phyloP scores from a whole-genome alignment of 2,888 invertebrate genomes.

The Dicyrtoma fusca region DNA sequence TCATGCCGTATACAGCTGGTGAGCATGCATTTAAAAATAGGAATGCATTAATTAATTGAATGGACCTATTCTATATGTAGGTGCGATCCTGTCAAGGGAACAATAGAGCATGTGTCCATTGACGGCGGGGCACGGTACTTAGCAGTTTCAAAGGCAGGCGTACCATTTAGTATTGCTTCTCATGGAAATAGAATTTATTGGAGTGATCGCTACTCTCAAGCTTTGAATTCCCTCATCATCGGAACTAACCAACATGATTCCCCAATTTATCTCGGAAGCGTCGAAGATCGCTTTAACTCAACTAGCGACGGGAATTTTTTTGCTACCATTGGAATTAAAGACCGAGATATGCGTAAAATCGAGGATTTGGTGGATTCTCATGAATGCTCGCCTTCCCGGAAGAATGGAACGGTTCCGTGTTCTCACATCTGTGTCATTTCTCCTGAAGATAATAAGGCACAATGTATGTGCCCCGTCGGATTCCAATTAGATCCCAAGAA shows the following conservation, averaged over 20 bases:
- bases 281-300: slow-evolving; percentile 23
- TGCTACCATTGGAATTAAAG: slow-evolving; percentile 46
- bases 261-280: slow-evolving; percentile 42
- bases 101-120: slow-evolving; percentile 45
- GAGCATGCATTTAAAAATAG: too few relatives aligned
- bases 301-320: slow-evolving; percentile 43
- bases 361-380: slow-evolving; percentile 43
- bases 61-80: too few relatives aligned
- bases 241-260: slow-evolving; percentile 24
- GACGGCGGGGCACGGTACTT: slow-evolving; percentile 42
- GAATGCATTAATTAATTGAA: slow-evolving; percentile 2
- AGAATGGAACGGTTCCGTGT: slow-evolving; percentile 54
- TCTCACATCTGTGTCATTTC: slow-evolving; percentile 60
- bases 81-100: slow-evolving; percentile 45
- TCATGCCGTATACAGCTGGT: too few relatives aligned
- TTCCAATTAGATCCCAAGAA: slow-evolving; percentile 57
- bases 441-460: slow-evolving; percentile 40
- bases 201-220: slow-evolving; percentile 50
- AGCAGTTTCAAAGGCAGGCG: slow-evolving; percentile 27
- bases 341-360: slow-evolving; percentile 39
- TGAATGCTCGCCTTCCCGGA: slow-evolving; percentile 43
- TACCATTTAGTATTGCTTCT: slow-evolving; percentile 47
- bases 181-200: slow-evolving; percentile 49
- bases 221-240: slow-evolving; percentile 26
- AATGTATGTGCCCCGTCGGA: slow-evolving; percentile 60